Evolutionary conservation across 2,113 vertebrate genomes (phyloP).

Genomic region (Trematomus loennbergii): DNA sequence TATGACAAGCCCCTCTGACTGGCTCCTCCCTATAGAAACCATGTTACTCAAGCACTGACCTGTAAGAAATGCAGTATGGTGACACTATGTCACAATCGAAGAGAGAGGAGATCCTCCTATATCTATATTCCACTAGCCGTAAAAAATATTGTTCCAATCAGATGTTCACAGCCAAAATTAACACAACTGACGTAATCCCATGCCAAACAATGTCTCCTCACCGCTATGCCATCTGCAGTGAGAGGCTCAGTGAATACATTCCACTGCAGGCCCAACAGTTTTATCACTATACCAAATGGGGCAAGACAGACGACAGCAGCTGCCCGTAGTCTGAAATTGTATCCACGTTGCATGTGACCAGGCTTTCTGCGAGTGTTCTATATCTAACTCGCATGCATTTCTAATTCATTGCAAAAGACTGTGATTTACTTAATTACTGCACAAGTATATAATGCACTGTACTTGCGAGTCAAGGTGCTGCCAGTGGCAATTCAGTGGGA

Average conservation of each 20-base stretch:
- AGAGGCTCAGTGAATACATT: slow-evolving; percentile 12
- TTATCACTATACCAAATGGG: slow-evolving; percentile 21
- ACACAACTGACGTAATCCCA: background rate
- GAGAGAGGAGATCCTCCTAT: background rate
- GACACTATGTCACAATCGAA: background rate
- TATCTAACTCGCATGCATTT: background rate
- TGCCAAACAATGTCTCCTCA: background rate
- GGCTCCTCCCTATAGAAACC: slow-evolving; percentile 53
- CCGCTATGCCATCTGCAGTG: background rate
- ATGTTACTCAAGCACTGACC: slow-evolving; percentile 22
- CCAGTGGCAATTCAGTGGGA: background rate
- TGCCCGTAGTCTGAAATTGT: slow-evolving; percentile 37
- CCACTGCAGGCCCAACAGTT: background rate
- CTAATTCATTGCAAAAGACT: slow-evolving; percentile 13
- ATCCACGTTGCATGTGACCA: slow-evolving; percentile 29
- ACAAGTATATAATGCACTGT: background rate
- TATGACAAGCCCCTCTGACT: slow-evolving; percentile 27
- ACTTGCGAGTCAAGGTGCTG: background rate
- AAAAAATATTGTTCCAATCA: background rate
- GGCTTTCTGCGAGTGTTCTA: background rate
- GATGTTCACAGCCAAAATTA: background rate
- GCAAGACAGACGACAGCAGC: slow-evolving; percentile 25
- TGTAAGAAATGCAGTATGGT: slow-evolving; percentile 36
- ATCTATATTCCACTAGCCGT: background rate
- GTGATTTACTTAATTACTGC: background rate